Evolutionary conservation across 2,113 vertebrate genomes (phyloP), one percentile per base, ranked within the genome.

Genomic region (Callipepla californica): DNA sequence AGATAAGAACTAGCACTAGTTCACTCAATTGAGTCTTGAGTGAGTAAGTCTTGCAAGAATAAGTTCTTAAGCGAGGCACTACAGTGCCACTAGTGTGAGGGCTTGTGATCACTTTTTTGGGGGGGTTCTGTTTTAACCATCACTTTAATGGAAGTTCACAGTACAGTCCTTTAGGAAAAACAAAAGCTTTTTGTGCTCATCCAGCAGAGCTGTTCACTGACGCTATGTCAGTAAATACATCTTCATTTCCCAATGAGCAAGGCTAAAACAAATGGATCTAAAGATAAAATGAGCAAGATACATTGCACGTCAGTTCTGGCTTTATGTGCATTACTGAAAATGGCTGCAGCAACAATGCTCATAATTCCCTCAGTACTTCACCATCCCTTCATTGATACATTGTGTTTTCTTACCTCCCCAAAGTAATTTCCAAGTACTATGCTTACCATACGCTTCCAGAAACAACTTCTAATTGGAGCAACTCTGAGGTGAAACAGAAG

Each of bases 101-200:
- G 47, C 32, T 59, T 78, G 11, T 45, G 18, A 4, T n/a, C 36
- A 40, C 12, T 62, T 81, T 42, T 7, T 7, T 1, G 7, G 22
- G 5, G 11, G 14, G 22, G 26, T 75, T 17, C 20, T 55, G 10
- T 17, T 72, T 88, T 80, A 28, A 76, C 6, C 32, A 48, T 40
- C 42, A 25, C 44, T 87, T 87, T 82, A 78, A 65, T 26, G 62
- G 5, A 80, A 18, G 11, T 30, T 62, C 53, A 21, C 9, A 16
- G 55, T 12, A 13, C 17, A 59, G 42, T 51, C 16, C 36, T 57
- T 65, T 25, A 74, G 25, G 21, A 62, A 57, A 13, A 76, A 48
- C 17, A 68, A 11, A 57, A 74, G 10, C 4, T 0, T 17, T 44
- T 0, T 19, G 6, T 32, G 11, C 15, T 70, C 48, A 19, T 40